These are phyloP conservation scores for Hesperophylax magnus DNA, from an alignment of 1,140 invertebrate species.

Conservation along the genomic window DNA sequence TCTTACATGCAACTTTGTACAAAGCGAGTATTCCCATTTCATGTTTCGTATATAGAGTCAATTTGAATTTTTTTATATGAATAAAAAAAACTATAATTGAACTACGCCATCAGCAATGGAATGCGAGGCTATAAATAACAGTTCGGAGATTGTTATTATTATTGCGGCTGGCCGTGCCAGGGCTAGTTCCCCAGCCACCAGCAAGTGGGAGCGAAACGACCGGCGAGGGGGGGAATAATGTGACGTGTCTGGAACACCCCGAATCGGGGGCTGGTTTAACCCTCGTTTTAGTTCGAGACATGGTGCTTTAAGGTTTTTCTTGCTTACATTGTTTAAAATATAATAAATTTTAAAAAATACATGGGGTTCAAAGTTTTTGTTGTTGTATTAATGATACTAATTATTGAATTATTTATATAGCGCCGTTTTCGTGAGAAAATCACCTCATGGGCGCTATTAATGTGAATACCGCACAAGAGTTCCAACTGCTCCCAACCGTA, in stretches of 20 bases:
- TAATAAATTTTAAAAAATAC: no score
- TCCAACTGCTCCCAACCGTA: no score
- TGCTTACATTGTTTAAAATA: background rate
- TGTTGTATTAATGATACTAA: no score
- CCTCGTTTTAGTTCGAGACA: background rate
- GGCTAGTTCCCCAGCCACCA: no score
- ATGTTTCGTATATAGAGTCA: background rate
- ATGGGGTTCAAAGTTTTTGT: no score
- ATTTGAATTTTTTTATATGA: conserved; percentile 9
- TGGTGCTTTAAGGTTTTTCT: background rate
- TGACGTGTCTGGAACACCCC: conserved; percentile 17
- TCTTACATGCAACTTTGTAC: background rate
- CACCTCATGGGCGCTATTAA: no score
- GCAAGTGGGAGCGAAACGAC: background rate
- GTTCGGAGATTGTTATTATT: conserved; percentile 50
- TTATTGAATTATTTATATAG: no score
- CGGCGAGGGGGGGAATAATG: conserved; percentile 4
- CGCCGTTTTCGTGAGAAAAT: no score
- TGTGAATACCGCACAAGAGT: no score
- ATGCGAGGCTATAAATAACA: conserved; percentile 54
- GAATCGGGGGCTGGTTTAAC: conserved; percentile 1
- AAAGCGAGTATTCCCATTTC: conserved; percentile 1
- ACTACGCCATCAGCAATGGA: conserved; percentile 43
- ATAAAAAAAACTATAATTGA: conserved; percentile 27
- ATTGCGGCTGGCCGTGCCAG: background rate